These are phyloP conservation scores for Branchinecta lindahli DNA, from an alignment of 1,140 invertebrate genomes.

Conservation along the genomic window DNA sequence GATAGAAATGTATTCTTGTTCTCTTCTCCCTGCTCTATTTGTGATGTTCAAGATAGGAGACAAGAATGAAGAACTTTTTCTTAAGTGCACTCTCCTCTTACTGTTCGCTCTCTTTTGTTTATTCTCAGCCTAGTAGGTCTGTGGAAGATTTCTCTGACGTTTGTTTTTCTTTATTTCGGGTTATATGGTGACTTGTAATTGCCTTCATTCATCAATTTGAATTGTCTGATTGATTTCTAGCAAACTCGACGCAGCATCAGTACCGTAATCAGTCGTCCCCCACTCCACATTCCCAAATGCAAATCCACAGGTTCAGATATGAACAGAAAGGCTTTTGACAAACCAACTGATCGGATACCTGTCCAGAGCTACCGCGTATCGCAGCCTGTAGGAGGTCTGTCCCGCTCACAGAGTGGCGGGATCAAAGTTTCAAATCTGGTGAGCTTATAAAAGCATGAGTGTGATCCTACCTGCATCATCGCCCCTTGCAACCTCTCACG, in stretches of 20 bases:
- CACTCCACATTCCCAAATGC: conserved; percentile 3
- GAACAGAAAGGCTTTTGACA: neutral
- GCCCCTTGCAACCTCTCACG: too few species aligned
- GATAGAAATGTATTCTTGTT: neutral
- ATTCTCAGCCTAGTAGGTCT: neutral
- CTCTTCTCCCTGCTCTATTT: neutral
- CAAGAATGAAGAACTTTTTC: neutral
- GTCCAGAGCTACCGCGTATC: neutral
- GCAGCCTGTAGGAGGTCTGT: conserved; percentile 3
- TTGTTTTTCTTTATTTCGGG: neutral
- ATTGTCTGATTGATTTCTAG: neutral
- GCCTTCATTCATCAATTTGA: neutral
- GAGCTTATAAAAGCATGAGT: neutral
- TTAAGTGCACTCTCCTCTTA: neutral
- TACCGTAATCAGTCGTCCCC: neutral
- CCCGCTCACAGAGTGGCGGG: conserved; percentile 10
- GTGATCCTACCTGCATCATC: too few species aligned
- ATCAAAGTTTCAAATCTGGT: conserved; percentile 9
- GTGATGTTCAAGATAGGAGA: neutral
- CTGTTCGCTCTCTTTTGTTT: neutral
- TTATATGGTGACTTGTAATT: neutral
- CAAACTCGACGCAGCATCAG: neutral
- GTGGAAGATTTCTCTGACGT: neutral
- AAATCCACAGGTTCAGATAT: conserved; percentile 5
- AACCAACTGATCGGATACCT: neutral